Evolutionary conservation across 2,888 invertebrate species (phyloP).

Genomic region (Cantharis flavilabris): DNA sequence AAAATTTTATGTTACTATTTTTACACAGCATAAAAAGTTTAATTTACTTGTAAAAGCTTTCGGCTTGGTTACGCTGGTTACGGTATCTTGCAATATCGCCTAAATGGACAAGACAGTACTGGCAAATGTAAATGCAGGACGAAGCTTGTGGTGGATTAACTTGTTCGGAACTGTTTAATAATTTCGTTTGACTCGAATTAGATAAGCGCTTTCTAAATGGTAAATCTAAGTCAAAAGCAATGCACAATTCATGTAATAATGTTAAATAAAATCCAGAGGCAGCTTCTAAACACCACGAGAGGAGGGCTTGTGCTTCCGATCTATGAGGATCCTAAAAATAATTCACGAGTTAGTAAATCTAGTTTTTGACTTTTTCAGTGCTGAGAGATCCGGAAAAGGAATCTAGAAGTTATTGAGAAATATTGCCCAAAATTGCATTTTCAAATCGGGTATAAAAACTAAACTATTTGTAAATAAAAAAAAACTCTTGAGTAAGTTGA

Average conservation of each 20-base stretch:
- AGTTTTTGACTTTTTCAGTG: not conserved
- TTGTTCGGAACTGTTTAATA: slow-evolving; percentile 40
- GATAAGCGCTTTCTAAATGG: slow-evolving; percentile 67
- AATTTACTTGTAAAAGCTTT: slow-evolving; percentile 76
- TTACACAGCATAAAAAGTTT: not conserved
- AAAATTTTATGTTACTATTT: not conserved
- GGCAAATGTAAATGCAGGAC: slow-evolving; percentile 83
- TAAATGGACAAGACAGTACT: slow-evolving; percentile 86
- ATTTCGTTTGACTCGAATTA: slow-evolving; percentile 48
- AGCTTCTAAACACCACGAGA: slow-evolving; percentile 81
- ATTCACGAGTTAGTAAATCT: not conserved
- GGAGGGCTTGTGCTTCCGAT: slow-evolving; percentile 75
- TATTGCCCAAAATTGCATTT: not conserved
- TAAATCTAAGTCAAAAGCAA: slow-evolving; percentile 78
- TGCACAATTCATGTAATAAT: slow-evolving; percentile 80
- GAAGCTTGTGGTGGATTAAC: slow-evolving; percentile 62
- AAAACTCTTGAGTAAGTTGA: not conserved
- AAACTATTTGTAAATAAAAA: not conserved
- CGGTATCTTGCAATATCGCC: slow-evolving; percentile 86
- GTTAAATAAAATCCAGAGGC: slow-evolving; percentile 86
- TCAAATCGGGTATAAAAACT: not conserved
- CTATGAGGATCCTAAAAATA: slow-evolving; percentile 69
- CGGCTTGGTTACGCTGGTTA: slow-evolving; percentile 79
- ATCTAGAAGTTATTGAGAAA: not conserved
- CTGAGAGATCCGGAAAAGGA: not conserved